Conservation (phyloP, 2,113 vertebrate species). For the Pollachius pollachius region DNA sequence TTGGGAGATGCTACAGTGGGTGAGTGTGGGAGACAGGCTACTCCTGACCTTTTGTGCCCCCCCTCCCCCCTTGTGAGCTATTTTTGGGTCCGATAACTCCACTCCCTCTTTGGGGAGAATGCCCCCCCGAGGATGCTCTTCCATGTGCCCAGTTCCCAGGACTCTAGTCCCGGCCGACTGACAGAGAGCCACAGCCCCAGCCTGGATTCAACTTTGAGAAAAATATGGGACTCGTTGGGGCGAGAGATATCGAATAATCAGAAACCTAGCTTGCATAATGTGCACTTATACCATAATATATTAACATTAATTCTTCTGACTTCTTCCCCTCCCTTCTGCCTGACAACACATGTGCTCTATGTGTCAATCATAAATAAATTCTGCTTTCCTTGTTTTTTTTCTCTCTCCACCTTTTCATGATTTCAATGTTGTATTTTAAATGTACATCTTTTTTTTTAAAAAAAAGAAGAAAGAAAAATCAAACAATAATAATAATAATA, state of each 20-base stretch:
- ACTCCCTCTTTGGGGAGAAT: too few species aligned
- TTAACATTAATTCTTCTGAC: conserved; percentile 79
- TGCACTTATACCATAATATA: conserved; percentile 88
- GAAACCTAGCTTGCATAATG: conserved; percentile 87
- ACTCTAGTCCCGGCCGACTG: too few species aligned
- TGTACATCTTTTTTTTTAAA: conserved; percentile 52
- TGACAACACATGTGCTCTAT: conserved; percentile 85
- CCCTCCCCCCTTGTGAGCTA: conserved; percentile 66
- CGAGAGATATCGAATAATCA: conserved; percentile 71
- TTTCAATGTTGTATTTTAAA: conserved; percentile 52
- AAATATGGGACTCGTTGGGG: conserved; percentile 37
- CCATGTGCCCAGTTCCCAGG: conserved; percentile 36
- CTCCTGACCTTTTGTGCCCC: conserved; percentile 46
- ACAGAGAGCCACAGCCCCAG: not conserved
- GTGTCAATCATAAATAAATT: conserved; percentile 91
- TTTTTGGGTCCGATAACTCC: conserved; percentile 61
- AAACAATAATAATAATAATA: too few species aligned
- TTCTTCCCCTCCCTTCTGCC: conserved; percentile 52
- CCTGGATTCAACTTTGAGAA: conserved; percentile 18
- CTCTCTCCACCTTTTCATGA: conserved; percentile 36
- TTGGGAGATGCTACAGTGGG: conserved; percentile 67
- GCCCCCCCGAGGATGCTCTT: conserved; percentile 7
- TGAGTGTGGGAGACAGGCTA: conserved; percentile 53
- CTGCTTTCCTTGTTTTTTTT: conserved; percentile 48
- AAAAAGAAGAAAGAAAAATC: conserved; percentile 3